Conservation (phyloP, 2,888 invertebrate species). For the Malacosoma neustria region DNA sequence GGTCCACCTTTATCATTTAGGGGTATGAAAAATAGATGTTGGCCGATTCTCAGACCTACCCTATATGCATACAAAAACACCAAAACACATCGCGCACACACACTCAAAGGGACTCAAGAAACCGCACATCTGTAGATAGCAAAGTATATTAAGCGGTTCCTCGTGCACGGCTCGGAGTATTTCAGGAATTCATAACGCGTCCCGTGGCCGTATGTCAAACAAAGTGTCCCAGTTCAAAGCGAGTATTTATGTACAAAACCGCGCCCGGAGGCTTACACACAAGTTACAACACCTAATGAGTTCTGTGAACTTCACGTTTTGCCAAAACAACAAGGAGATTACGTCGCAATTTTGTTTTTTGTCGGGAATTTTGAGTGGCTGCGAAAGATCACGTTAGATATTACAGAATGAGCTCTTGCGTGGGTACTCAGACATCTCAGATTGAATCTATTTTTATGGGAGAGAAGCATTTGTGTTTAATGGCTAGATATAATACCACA, state of each 20-base stretch:
- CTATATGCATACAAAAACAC: no score
- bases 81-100: no score
- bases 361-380: constrained; percentile 6
- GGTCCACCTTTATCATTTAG: no score
- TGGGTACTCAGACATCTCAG: background rate
- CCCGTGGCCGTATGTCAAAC: constrained; percentile 34
- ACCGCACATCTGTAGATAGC: background rate
- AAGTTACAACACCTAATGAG: constrained; percentile 33
- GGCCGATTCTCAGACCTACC: no score
- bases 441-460: no score
- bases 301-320: constrained; percentile 28
- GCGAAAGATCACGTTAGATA: background rate
- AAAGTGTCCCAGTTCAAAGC: constrained; percentile 21
- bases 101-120: no score
- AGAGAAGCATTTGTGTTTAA: no score
- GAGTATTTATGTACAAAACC: constrained; percentile 25
- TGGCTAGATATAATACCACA: no score
- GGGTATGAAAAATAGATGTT: no score
- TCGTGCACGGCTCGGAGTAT: constrained; percentile 10
- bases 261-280: constrained; percentile 19
- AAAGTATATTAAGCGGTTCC: constrained; percentile 5
- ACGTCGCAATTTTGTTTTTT: constrained; percentile 23
- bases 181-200: constrained; percentile 26
- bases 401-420: background rate
- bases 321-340: constrained; percentile 23